These are phyloP conservation scores for Eulemur rubriventer DNA, from an alignment of 2,797 vertebrate species.

Conservation along the genomic window DNA sequence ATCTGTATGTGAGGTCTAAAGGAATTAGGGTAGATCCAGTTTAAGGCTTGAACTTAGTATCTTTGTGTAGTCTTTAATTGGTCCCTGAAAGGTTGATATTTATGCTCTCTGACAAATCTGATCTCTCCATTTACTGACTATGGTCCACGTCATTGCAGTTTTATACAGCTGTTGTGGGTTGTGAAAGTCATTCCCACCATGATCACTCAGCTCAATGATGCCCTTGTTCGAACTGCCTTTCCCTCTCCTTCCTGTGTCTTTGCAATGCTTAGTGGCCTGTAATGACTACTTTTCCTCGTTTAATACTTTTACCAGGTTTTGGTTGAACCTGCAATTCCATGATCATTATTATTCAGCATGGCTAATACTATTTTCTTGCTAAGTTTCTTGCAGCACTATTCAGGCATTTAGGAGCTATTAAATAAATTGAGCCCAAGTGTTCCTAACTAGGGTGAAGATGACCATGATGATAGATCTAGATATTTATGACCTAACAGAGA, in stretches of 20 bases:
- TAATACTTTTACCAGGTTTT: not conserved
- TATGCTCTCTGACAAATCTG: not conserved
- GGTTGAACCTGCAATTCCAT: not conserved
- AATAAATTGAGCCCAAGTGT: constrained; percentile 77
- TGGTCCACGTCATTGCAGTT: not conserved
- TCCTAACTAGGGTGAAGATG: constrained; percentile 64
- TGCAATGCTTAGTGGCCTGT: not conserved
- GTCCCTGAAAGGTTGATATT: not conserved
- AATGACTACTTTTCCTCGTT: not conserved
- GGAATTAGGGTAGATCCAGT: not conserved
- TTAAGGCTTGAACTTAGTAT: constrained; percentile 16
- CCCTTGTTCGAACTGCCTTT: not conserved
- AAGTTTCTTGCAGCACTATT: constrained; percentile 36
- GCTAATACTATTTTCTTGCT: constrained; percentile 6
- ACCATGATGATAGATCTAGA: constrained; percentile 39
- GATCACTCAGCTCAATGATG: not conserved
- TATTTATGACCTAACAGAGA: constrained; percentile 13
- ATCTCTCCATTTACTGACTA: not conserved
- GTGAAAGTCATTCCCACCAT: not conserved
- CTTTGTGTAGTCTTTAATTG: constrained; percentile 8
- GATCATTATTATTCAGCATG: constrained; percentile 1
- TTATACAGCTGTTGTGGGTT: not conserved
- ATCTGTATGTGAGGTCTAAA: not conserved
- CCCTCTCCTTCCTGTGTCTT: constrained; percentile 19
- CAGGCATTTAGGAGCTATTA: constrained; percentile 51